Conservation (phyloP, 2,113 vertebrate species). For the Sardina pilchardus region DNA sequence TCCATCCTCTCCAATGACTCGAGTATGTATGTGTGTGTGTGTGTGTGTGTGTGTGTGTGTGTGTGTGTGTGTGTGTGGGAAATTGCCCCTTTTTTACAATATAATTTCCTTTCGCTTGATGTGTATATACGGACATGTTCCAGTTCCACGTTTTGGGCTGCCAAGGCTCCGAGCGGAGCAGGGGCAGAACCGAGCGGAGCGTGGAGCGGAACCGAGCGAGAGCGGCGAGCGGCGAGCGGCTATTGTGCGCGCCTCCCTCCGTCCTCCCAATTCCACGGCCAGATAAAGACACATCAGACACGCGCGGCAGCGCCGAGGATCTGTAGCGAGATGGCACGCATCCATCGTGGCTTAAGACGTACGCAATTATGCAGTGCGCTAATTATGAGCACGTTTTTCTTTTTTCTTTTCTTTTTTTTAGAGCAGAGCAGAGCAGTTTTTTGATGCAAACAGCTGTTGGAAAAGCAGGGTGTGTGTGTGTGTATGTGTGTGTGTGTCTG, state of each 20-base stretch:
- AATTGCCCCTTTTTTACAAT: neutral
- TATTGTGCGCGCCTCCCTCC: neutral
- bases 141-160: neutral
- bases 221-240: neutral
- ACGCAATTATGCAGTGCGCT: neutral
- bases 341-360: neutral
- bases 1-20: neutral
- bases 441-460: slow-evolving; percentile 37
- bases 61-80: neutral
- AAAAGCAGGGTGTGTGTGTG: neutral
- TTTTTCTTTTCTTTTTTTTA: no score
- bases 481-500: slow-evolving; percentile 11
- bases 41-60: no score
- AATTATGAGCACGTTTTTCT: slow-evolving; percentile 30
- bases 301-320: neutral
- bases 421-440: neutral
- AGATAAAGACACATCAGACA: neutral
- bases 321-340: neutral
- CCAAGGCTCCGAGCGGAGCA: neutral
- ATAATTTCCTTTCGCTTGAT: neutral
- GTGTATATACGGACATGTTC: neutral
- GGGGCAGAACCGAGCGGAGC: no score
- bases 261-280: neutral
- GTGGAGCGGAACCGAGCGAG: neutral
- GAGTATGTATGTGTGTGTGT: no score